Conservation (phyloP, 2,113 vertebrate genomes). For the Sapajus apella region DNA sequence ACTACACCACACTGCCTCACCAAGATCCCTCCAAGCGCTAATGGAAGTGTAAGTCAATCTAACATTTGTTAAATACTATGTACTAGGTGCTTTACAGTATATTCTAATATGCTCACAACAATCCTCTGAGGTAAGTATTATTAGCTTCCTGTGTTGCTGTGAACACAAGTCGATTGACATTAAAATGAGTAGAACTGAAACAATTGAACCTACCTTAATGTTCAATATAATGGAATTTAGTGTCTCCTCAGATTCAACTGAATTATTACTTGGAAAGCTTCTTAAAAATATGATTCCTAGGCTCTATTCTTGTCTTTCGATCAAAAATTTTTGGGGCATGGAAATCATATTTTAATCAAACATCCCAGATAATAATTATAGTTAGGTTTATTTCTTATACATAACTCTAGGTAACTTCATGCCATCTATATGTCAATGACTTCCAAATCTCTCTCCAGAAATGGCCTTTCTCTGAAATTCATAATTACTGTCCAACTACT, state of each 20-base stretch:
- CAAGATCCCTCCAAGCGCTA: slow-evolving; percentile 55
- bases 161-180: neutral
- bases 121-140: neutral
- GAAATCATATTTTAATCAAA: slow-evolving; percentile 7
- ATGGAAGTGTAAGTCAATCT: slow-evolving; percentile 54
- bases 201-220: neutral
- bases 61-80: slow-evolving; percentile 34
- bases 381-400: slow-evolving; percentile 17
- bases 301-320: neutral
- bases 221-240: neutral
- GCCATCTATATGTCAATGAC: neutral
- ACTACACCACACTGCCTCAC: slow-evolving; percentile 46
- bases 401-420: neutral
- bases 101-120: slow-evolving; percentile 16
- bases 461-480: neutral
- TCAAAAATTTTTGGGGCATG: slow-evolving; percentile 7
- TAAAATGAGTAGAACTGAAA: neutral
- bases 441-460: slow-evolving; percentile 9
- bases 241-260: neutral
- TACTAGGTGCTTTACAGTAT: neutral
- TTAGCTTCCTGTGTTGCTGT: slow-evolving; percentile 5
- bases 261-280: neutral
- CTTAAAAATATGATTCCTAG: slow-evolving; percentile 33
- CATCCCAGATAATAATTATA: neutral
- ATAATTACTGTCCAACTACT: neutral